Percentiles rank a stretch among this genome's conserved stretches.
Evolutionary conservation across 2,888 invertebrate genomes (phyloP).

Genomic region (Pammene aurita): DNA sequence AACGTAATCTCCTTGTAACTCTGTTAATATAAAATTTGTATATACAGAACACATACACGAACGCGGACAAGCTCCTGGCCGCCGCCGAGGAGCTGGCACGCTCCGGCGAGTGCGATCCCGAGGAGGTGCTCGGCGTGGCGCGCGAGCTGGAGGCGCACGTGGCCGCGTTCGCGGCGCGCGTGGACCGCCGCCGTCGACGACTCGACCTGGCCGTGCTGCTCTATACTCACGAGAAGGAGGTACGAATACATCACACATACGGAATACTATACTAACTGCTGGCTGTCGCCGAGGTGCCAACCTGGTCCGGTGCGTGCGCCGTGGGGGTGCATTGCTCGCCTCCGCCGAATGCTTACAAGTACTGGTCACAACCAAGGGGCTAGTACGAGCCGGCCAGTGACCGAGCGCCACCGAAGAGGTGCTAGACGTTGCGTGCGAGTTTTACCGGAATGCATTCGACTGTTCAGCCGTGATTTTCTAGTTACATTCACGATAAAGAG

Average conservation of each 20-base stretch:
- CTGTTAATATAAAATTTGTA: background rate
- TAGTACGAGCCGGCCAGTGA: no score
- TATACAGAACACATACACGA: slow-evolving; percentile 97
- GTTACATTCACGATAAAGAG: no score
- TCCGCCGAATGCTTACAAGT: no score
- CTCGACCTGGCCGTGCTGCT: slow-evolving; percentile 97
- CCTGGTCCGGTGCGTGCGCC: no score
- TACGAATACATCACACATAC: slow-evolving; percentile 92
- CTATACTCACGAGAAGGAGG: slow-evolving; percentile 98
- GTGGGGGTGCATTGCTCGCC: no score
- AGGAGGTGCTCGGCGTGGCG: slow-evolving; percentile 97
- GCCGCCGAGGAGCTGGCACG: slow-evolving; percentile 98
- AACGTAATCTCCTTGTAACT: no score
- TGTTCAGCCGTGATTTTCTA: no score
- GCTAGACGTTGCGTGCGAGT: no score
- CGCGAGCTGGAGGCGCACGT: slow-evolving; percentile 97
- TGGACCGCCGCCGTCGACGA: slow-evolving; percentile 94
- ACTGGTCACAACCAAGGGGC: no score
- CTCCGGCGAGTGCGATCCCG: slow-evolving; percentile 97
- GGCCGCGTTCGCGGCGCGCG: slow-evolving; percentile 95
- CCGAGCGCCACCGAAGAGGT: no score
- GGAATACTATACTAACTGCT: slow-evolving; percentile 98
- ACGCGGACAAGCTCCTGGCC: slow-evolving; percentile 97
- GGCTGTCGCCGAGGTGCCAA: slow-evolving; percentile 95
- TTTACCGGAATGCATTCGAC: no score